Percentiles rank a stretch among this genome's conserved stretches.
These are phyloP conservation scores for Acomys russatus DNA, from an alignment of 2,797 vertebrate genomes.

Conservation along the genomic window DNA sequence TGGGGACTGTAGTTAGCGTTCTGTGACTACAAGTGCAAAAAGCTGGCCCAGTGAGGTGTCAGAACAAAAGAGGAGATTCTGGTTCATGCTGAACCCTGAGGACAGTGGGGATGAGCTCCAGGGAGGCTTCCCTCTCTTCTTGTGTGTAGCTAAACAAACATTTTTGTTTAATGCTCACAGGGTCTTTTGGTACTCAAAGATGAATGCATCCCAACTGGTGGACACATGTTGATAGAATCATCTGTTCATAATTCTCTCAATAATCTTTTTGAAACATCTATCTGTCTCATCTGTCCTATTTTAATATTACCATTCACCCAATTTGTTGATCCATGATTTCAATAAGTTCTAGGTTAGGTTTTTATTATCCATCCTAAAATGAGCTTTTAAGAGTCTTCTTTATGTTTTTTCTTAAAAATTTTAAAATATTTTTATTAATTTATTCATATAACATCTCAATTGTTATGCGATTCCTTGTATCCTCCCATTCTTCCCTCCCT, in stretches of 20 bases:
- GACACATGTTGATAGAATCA: slow-evolving; percentile 10
- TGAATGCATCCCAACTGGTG: not conserved
- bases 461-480: too few relatives aligned
- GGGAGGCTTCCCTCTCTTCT: not conserved
- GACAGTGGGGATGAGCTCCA: not conserved
- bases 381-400: slow-evolving; percentile 19
- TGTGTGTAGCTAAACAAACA: not conserved
- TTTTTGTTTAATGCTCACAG: not conserved
- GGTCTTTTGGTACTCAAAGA: not conserved
- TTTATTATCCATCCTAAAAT: slow-evolving; percentile 46
- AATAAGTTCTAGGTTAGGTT: slow-evolving; percentile 33
- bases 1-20: not conserved
- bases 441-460: too few relatives aligned
- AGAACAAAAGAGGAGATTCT: not conserved
- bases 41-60: not conserved
- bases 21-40: not conserved
- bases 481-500: too few relatives aligned
- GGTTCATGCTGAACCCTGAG: not conserved
- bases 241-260: not conserved
- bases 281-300: not conserved
- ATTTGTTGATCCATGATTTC: not conserved
- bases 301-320: not conserved
- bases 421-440: too few relatives aligned
- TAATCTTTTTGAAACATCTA: not conserved
- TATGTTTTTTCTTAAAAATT: not conserved